phyloP scores from a whole-genome alignment of 2,888 invertebrate species.

The Boloria selene region DNA sequence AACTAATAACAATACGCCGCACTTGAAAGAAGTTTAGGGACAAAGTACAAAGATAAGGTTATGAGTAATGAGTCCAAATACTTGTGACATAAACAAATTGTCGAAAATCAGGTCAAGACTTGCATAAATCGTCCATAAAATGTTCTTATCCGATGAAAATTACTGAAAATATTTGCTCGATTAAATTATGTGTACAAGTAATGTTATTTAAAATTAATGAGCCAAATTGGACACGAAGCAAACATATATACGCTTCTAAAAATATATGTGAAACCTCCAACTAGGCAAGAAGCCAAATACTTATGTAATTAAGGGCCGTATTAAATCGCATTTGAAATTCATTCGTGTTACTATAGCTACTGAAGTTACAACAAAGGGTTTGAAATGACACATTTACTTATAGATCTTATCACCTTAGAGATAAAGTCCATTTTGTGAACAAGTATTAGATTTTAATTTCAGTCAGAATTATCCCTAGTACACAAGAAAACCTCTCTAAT shows the following conservation, averaged over 20 bases:
- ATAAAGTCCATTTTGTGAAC: conserved; percentile 10
- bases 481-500: neutral
- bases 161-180: neutral
- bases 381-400: conserved; percentile 25
- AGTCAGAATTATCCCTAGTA: neutral
- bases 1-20: no score
- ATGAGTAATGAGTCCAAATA: no score
- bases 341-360: conserved; percentile 42
- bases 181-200: conserved; percentile 9
- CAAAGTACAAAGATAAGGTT: no score
- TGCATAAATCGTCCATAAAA: neutral
- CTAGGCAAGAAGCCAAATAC: conserved; percentile 27
- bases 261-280: conserved; percentile 19
- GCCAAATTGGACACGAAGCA: conserved; percentile 15
- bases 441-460: neutral
- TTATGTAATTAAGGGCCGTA: conserved; percentile 21
- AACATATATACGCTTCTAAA: conserved; percentile 25
- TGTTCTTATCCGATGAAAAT: neutral
- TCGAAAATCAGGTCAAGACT: no score
- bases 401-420: neutral
- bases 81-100: no score
- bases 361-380: conserved; percentile 51
- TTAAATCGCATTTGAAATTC: conserved; percentile 28
- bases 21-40: no score
- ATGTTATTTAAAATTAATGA: conserved; percentile 15